These are phyloP conservation scores for Mesodorylaimus sp. DNA, from an alignment of 2,888 invertebrate species.

Conservation along the genomic window DNA sequence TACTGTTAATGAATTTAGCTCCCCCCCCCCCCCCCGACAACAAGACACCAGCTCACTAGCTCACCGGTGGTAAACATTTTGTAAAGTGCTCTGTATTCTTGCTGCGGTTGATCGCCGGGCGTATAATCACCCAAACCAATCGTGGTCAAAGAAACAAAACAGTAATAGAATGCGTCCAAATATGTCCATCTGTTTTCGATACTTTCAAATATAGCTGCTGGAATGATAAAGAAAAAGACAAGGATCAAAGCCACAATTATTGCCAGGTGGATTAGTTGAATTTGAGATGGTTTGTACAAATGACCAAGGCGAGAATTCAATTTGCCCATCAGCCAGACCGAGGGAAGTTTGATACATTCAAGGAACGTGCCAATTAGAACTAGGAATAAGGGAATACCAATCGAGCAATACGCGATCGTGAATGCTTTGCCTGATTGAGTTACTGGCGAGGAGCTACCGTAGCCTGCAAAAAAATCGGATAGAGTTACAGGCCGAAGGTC, in stretches of 20 bases:
- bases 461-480: too few relatives aligned
- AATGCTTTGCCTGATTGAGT: slow-evolving; percentile 68
- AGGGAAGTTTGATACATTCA: slow-evolving; percentile 55
- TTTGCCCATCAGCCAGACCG: slow-evolving; percentile 49
- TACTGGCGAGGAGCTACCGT: slow-evolving; percentile 69
- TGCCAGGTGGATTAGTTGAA: slow-evolving; percentile 23
- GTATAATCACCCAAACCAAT: slow-evolving; percentile 75
- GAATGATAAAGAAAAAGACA: slow-evolving; percentile 51
- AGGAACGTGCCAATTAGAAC: slow-evolving; percentile 62
- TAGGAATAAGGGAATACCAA: slow-evolving; percentile 65
- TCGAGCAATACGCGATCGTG: slow-evolving; percentile 62
- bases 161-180: slow-evolving; percentile 70
- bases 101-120: slow-evolving; percentile 57
- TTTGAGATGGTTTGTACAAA: slow-evolving; percentile 38
- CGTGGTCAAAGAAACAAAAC: slow-evolving; percentile 71
- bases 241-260: slow-evolving; percentile 40
- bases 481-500: too few relatives aligned
- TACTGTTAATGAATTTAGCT: background rate
- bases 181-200: slow-evolving; percentile 54
- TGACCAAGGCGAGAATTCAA: slow-evolving; percentile 52
- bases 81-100: slow-evolving; percentile 57
- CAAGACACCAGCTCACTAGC: slow-evolving; percentile 15
- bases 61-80: slow-evolving; percentile 60
- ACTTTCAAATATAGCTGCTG: slow-evolving; percentile 52
- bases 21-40: background rate